Conservation (phyloP, 2,888 invertebrate species). For the Callosobruchus maculatus region DNA sequence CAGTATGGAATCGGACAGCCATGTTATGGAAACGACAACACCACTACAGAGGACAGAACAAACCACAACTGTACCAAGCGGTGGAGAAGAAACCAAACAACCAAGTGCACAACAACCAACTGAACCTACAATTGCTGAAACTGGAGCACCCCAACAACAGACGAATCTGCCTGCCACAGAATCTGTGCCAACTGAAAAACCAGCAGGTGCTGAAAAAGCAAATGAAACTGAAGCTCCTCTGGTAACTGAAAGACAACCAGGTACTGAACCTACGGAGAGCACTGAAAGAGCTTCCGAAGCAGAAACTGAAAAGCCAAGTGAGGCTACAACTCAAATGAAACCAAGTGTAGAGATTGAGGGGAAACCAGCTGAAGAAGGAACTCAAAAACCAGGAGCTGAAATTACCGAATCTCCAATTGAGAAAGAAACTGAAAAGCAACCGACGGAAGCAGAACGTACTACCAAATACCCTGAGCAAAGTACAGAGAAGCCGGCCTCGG, state of each 20-base stretch:
- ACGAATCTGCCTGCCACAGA: not conserved
- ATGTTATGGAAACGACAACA: slow-evolving; percentile 43
- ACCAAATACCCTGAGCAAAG: not conserved
- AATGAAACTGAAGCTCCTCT: slow-evolving; percentile 4
- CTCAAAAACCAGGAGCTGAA: not conserved
- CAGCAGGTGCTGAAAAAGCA: slow-evolving; percentile 13
- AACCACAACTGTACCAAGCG: not conserved
- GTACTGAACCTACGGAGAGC: slow-evolving; percentile 10
- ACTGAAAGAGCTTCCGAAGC: slow-evolving; percentile 6
- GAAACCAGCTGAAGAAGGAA: not conserved
- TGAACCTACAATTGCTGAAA: not conserved
- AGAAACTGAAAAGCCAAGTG: slow-evolving; percentile 1
- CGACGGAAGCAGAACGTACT: not conserved
- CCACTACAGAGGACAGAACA: not conserved
- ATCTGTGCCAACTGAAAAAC: slow-evolving; percentile 5
- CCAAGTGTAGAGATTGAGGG: not conserved
- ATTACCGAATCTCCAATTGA: not conserved
- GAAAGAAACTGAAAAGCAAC: not conserved
- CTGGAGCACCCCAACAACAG: not conserved
- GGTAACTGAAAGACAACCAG: slow-evolving; percentile 7
- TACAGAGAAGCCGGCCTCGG: not conserved
- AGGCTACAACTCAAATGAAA: not conserved
- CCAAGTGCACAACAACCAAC: slow-evolving; percentile 1
- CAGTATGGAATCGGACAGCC: slow-evolving; percentile 53
- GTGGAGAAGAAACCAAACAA: slow-evolving; percentile 8